Evolutionary conservation across 53 echinoderm and acorn worm genomes (phyloP), one percentile per base, ranked within the genome.

Genomic region (Actinopyga echinites): DNA sequence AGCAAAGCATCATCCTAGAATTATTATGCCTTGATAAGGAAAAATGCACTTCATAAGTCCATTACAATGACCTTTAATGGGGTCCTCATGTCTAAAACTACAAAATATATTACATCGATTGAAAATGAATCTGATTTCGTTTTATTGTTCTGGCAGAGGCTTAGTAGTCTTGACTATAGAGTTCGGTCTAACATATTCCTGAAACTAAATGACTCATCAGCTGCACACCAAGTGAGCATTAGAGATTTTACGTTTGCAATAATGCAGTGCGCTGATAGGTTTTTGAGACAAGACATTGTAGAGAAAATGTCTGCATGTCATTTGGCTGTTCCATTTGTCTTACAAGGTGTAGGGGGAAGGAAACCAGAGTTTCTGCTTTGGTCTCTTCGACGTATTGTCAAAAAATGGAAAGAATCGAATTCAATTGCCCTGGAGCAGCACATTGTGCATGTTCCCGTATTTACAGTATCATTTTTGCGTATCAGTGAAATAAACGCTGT

Each of bases 171-270:
- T 62, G 62, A 26, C 62, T 30, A 26, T 30, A 11, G 62, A 10
- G 62, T 30, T 12, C 8, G 62, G 8, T 30, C 62, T 17, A 62
- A 49, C 49, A 49, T 49, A 44, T 49, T 49, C 17, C 17, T 49
- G 17, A 49, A 17, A 17, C 49, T 49, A 15, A 17, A 49, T 3
- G 49, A 49, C 17, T 15, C 49, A 15, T 49, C 0, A 13, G 17
- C 49, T 49, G 7, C 49, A 13, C 8, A 17, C 25, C 40, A 71
- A 2, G 25, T 71, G 9, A 71, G 71, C 40, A 44, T 71, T 1
- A 71, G 71, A 40, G 71, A 71, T 42, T 71, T 71, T 28, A 71
- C 44, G 10, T 71, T 71, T 71, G 71, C 71, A 8, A 40, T 71
- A 21, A n/a, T 69, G 42, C 69, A 69, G 12, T 69, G 69, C 8